Percentiles rank a stretch among this genome's conserved stretches.
These are phyloP conservation scores for Acanthococcus lagerstroemiae DNA, from an alignment of 2,888 invertebrate species.

Conservation along the genomic window DNA sequence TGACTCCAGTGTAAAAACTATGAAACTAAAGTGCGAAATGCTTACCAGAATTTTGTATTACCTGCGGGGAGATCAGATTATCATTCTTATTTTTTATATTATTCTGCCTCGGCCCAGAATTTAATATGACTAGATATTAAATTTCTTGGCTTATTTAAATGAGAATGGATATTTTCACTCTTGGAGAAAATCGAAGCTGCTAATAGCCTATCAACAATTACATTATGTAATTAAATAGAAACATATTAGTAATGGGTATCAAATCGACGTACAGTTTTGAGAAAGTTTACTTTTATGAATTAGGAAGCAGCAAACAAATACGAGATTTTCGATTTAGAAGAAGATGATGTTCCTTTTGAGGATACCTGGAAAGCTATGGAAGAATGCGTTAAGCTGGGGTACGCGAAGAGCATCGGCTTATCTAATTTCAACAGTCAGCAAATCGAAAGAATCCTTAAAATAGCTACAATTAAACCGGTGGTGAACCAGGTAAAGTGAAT, in stretches of 20 bases:
- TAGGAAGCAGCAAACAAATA: conserved; percentile 1
- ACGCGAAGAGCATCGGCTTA: conserved; percentile 63
- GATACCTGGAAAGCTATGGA: conserved; percentile 71
- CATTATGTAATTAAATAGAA: no score
- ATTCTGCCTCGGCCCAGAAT: no score
- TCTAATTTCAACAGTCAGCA: conserved; percentile 74
- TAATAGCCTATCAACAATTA: no score
- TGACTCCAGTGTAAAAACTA: no score
- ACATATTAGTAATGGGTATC: not conserved
- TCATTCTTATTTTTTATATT: no score
- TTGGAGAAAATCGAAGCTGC: no score
- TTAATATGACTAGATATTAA: no score
- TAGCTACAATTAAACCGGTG: conserved; percentile 54
- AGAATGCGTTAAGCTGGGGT: conserved; percentile 54
- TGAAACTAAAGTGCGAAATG: no score
- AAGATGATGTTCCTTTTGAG: conserved; percentile 23
- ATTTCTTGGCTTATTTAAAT: no score
- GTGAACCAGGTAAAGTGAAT: conserved; percentile 49
- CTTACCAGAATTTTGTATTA: no score
- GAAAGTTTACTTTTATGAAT: not conserved
- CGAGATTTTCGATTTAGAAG: conserved; percentile 1
- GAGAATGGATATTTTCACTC: no score
- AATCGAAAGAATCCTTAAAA: conserved; percentile 53
- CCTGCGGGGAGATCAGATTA: no score
- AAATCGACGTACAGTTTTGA: not conserved